Percentiles rank a stretch among this genome's conserved stretches.
phyloP scores from a whole-genome alignment of 2,113 vertebrate genomes.

The Mus musculus region GRCm39 chr7:12785001-12785500 shows the following conservation, averaged over 20 bases:
- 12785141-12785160: background rate
- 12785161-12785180: background rate
- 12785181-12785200: background rate
- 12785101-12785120: background rate
- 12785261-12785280: background rate
- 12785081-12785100: background rate
- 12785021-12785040: background rate
- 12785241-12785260: background rate
- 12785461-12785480: conserved; percentile 28
- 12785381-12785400: no score
- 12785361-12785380: background rate
- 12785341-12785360: background rate
- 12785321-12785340: background rate
- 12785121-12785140: background rate
- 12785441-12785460: conserved; percentile 63
- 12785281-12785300: background rate
- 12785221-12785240: background rate
- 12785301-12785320: background rate
- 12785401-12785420: conserved; percentile 53
- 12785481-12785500: background rate
- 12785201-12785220: background rate
- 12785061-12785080: background rate
- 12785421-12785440: conserved; percentile 27
- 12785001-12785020: background rate
- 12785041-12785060: background rate